A percentile compares a stretch with the other conserved stretches of the same genome.
Conservation (phyloP, 2,888 invertebrate genomes). For the Blera fallax region DNA sequence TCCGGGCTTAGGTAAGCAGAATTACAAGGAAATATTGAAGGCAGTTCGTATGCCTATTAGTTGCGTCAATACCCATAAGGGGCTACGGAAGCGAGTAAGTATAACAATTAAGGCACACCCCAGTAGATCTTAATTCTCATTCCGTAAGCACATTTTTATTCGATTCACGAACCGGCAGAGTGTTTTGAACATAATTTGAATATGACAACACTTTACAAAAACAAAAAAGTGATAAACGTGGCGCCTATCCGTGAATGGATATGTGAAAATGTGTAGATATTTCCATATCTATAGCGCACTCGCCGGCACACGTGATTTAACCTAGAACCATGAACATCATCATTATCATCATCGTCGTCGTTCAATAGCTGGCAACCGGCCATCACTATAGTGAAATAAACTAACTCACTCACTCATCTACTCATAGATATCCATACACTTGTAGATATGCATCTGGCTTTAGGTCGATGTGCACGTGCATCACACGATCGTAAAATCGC, state of each 20-base stretch:
- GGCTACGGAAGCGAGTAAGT: too few relatives aligned
- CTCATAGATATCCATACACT: background rate
- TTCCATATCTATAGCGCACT: background rate
- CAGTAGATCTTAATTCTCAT: too few relatives aligned
- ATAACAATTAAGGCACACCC: too few relatives aligned
- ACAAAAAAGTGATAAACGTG: background rate
- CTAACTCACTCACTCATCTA: background rate
- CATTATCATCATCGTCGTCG: conserved; percentile 2
- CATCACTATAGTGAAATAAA: conserved; percentile 28
- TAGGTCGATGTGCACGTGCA: conserved; percentile 40
- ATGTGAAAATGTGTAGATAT: background rate
- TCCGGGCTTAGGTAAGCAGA: too few relatives aligned
- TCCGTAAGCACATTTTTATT: too few relatives aligned
- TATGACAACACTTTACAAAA: background rate
- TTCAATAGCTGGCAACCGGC: conserved; percentile 43
- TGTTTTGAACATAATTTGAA: background rate
- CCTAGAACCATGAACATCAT: background rate
- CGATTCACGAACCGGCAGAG: too few relatives aligned
- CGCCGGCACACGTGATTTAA: conserved; percentile 16
- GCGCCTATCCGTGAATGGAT: background rate
- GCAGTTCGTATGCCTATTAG: too few relatives aligned
- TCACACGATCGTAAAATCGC: conserved; percentile 57
- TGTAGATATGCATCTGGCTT: background rate
- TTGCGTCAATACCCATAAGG: too few relatives aligned
- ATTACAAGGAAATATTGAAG: too few relatives aligned